Evolutionary conservation across 2,797 vertebrate genomes (phyloP), one percentile per base, ranked within the genome.

Genomic region (Dryobates pubescens): DNA sequence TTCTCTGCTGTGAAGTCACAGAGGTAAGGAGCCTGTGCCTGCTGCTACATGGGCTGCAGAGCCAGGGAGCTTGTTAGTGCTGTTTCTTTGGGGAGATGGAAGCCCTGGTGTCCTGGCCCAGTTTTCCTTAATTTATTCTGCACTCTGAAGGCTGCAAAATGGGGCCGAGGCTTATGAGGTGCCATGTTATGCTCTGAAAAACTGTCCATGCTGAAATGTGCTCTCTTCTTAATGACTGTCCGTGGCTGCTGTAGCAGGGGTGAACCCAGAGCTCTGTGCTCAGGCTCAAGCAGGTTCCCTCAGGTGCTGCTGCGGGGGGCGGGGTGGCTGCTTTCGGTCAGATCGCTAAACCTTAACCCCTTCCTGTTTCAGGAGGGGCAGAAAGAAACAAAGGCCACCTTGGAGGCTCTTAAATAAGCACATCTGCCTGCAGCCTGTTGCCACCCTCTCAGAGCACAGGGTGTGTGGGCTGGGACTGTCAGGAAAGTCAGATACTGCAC

Each of bases 1-100:
- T 99, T 99, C 97, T 99, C 99, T 96, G 98, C 98, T 88, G 95
- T 98, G 94, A 99, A 97, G 97, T 98, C 98, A 92, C 98, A 98
- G 90, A 99, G 99, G 99, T 99, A 96, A 96, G 98, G 94, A 86
- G 69, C 79, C 82, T 93, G 47, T 83, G 75, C 67, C 80, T 89
- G 80, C 86, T 76, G 29, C 82, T 86, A 86, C 77, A 81, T 61
- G 93, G 78, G 41, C 84, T 82, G 70, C 77, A 87, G 93, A 90
- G 80, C 86, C 38, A 69, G 62, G 82, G 89, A 82, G 45, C 95
- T 90, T 81, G 88, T 93, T 96, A 97, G 86, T 81, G 68, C 62
- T 71, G 59, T 93, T 96, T 63, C 82, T 79, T 74, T 85, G 87
- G 94, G 96, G 85, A 90, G 76, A 94, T 80, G 64, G 95, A 92